Conservation (phyloP, 2,797 vertebrate species). For the Eulemur albifrons region DNA sequence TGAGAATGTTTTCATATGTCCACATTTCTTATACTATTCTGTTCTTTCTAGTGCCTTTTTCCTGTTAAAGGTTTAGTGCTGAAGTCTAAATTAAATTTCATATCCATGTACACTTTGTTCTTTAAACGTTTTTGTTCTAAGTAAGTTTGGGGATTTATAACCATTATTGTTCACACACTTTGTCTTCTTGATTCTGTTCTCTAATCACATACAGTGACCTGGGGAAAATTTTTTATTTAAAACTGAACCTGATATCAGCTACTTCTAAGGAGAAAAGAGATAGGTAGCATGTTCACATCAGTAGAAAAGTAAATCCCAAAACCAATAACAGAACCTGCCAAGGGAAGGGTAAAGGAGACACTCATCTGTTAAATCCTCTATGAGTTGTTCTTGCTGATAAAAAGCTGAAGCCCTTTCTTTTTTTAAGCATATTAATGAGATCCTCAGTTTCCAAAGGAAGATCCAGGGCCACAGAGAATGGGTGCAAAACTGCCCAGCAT, state of each 20-base stretch:
- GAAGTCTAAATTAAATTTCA: background rate
- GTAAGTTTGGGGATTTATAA: background rate
- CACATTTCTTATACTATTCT: background rate
- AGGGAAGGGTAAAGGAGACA: background rate
- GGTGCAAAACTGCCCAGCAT: background rate
- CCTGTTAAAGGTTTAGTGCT: background rate
- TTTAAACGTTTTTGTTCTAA: background rate
- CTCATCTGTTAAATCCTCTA: background rate
- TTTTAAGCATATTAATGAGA: background rate
- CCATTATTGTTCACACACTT: background rate
- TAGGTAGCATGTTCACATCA: background rate
- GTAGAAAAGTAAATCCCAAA: background rate
- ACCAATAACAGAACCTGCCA: background rate
- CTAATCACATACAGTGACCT: background rate
- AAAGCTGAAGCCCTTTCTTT: background rate
- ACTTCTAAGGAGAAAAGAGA: background rate
- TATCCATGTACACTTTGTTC: background rate
- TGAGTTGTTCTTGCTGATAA: background rate
- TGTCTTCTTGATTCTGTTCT: conserved; percentile 1
- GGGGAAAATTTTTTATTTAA: background rate
- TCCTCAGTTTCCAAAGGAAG: background rate
- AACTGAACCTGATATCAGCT: background rate
- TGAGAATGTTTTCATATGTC: background rate
- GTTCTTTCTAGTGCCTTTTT: background rate
- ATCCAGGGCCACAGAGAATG: background rate